These are phyloP conservation scores for Hesperia comma DNA, from an alignment of 2,888 invertebrate genomes.

Conservation along the genomic window DNA sequence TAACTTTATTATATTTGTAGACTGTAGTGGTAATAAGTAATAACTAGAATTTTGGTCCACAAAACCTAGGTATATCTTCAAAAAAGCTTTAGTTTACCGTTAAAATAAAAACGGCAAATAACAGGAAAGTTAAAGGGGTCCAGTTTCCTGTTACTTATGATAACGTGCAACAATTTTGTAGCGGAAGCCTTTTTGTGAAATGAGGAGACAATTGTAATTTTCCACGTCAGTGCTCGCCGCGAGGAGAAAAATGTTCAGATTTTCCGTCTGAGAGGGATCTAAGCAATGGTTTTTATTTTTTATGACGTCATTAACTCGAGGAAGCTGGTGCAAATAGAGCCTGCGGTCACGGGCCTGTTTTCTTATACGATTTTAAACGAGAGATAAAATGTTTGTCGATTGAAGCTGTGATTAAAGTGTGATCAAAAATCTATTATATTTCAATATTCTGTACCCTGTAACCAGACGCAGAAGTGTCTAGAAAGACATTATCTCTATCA, in stretches of 20 bases:
- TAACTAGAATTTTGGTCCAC: too few species aligned
- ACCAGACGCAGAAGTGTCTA: too few species aligned
- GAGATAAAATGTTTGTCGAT: neutral
- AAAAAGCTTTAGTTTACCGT: conserved; percentile 14
- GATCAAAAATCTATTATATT: too few species aligned
- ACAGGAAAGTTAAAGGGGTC: conserved; percentile 26
- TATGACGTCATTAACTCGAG: conserved; percentile 78
- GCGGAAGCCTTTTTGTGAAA: conserved; percentile 43
- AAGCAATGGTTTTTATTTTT: conserved; percentile 66
- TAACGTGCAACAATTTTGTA: conserved; percentile 38
- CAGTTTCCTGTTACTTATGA: conserved; percentile 38
- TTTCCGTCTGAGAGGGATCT: conserved; percentile 61
- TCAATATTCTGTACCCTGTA: too few species aligned
- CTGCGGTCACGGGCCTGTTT: conserved; percentile 64
- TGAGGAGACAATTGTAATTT: conserved; percentile 68
- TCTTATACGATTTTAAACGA: conserved; percentile 9
- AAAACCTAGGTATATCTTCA: conserved; percentile 14
- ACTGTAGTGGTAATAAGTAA: too few species aligned
- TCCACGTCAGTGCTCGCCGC: conserved; percentile 62
- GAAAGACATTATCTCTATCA: too few species aligned
- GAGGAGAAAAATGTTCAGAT: conserved; percentile 62
- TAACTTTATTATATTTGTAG: too few species aligned
- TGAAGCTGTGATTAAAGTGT: neutral
- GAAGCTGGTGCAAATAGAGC: conserved; percentile 70
- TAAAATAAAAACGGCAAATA: conserved; percentile 18